Conservation (phyloP, 2,888 invertebrate species). For the Agriopis aurantiaria region DNA sequence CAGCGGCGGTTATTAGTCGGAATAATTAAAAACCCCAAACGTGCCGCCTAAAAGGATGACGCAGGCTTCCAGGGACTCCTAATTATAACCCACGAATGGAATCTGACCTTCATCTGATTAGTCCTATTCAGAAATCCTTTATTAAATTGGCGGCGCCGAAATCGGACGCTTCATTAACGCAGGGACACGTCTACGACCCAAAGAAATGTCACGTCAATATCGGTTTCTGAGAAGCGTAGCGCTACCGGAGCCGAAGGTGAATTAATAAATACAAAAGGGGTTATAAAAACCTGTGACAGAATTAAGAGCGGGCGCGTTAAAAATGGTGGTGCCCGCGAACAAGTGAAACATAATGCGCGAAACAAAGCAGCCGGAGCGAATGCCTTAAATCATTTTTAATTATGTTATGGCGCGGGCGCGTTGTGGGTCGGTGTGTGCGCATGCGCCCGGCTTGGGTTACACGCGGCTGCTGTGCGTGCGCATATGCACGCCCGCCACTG, state of each 20-base stretch:
- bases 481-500: constrained; percentile 45
- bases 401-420: constrained; percentile 83
- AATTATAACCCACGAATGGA: constrained; percentile 57
- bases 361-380: constrained; percentile 87
- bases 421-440: constrained; percentile 65
- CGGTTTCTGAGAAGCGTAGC: constrained; percentile 82
- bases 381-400: constrained; percentile 87
- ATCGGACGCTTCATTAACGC: constrained; percentile 84
- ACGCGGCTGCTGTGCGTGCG: constrained; percentile 49
- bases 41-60: constrained; percentile 40
- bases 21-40: constrained; percentile 35
- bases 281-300: constrained; percentile 85
- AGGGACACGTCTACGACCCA: constrained; percentile 72
- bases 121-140: constrained; percentile 61
- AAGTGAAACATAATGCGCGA: constrained; percentile 87
- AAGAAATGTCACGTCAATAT: constrained; percentile 84
- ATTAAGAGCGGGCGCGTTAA: constrained; percentile 84
- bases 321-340: constrained; percentile 81
- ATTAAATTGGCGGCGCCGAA: constrained; percentile 74
- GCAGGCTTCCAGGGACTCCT: constrained; percentile 47
- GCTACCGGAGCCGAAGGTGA: constrained; percentile 84
- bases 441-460: constrained; percentile 51
- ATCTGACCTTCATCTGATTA: constrained; percentile 67
- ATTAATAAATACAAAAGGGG: constrained; percentile 85
- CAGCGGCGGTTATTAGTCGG: constrained; percentile 25